Evolutionary conservation across 2,113 vertebrate genomes (phyloP).

Genomic region (Pica pica): DNA sequence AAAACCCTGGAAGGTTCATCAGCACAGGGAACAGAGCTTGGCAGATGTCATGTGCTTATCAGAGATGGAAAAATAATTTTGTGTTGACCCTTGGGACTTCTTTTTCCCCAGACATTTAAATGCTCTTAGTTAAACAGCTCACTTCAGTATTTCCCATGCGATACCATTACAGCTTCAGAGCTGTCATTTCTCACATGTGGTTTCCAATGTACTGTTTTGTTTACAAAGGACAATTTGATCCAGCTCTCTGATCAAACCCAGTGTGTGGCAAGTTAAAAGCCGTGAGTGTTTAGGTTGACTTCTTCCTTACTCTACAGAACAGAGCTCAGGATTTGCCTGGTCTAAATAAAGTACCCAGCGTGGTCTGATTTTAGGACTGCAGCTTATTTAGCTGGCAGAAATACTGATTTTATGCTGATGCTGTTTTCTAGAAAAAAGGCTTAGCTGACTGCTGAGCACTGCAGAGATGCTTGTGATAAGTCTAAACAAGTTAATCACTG

Average conservation of each 20-base stretch:
- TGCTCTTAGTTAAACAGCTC: not conserved
- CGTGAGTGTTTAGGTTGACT: not conserved
- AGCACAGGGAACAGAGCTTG: not conserved
- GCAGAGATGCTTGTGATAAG: not conserved
- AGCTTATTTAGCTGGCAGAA: not conserved
- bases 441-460: not conserved
- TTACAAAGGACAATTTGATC: not conserved
- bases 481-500: not conserved
- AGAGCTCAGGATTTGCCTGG: not conserved
- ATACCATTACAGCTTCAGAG: not conserved
- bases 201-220: not conserved
- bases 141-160: not conserved
- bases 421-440: not conserved
- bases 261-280: not conserved
- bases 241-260: constrained; percentile 1
- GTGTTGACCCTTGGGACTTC: not conserved
- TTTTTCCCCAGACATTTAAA: not conserved
- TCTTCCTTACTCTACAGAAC: not conserved
- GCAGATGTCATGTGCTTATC: not conserved
- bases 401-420: not conserved
- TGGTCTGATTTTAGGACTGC: not conserved
- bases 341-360: not conserved
- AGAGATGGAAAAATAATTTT: not conserved
- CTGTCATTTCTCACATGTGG: not conserved
- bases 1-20: not conserved